Evolutionary conservation across 1,140 invertebrate species (phyloP).

Genomic region (Trachelipus rathkii): DNA sequence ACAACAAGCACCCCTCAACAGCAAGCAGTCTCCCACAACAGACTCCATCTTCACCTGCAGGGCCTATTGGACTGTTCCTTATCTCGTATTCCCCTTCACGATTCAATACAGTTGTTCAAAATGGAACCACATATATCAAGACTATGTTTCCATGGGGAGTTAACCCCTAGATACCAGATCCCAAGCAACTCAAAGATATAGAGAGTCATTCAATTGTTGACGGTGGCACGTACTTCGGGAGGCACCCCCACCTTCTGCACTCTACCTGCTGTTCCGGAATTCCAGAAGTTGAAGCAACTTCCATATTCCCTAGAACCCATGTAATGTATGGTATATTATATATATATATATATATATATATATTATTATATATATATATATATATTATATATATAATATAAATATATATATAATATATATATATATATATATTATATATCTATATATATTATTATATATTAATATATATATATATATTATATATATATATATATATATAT

Average conservation of each 20-base stretch:
- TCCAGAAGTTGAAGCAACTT: background rate
- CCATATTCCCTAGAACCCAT: background rate
- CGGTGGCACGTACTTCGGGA: background rate
- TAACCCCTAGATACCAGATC: background rate
- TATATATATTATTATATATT: too few relatives aligned
- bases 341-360: too few relatives aligned
- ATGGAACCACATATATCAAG: background rate
- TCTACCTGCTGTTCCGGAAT: background rate
- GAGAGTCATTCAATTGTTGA: background rate
- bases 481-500: too few relatives aligned
- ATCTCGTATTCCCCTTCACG: background rate
- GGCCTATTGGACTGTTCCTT: background rate
- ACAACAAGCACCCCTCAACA: background rate
- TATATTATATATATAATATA: too few relatives aligned
- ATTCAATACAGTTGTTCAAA: background rate
- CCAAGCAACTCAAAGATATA: background rate
- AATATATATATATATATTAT: too few relatives aligned
- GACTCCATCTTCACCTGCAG: background rate
- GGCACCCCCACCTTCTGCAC: background rate
- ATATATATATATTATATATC: too few relatives aligned
- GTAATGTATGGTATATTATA: too few relatives aligned
- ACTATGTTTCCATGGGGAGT: background rate
- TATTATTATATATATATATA: too few relatives aligned
- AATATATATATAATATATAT: too few relatives aligned
- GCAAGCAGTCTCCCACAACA: background rate